These are phyloP conservation scores for Potamilus streckersoni DNA, from an alignment of 1,140 invertebrate genomes.

Conservation along the genomic window DNA sequence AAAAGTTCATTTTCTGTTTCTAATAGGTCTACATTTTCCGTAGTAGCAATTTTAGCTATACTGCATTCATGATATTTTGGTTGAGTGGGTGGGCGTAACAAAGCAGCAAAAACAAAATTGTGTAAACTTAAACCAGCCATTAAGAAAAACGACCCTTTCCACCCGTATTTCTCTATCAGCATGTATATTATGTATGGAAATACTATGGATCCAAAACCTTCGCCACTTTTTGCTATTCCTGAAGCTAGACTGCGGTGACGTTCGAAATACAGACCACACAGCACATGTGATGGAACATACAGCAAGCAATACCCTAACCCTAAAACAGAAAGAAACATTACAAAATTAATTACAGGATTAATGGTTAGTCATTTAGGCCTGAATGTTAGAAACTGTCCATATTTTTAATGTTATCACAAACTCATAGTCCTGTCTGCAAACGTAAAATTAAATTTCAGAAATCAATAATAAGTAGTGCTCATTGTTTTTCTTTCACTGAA, in stretches of 20 bases:
- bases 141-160: constrained; percentile 84
- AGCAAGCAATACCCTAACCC: constrained; percentile 52
- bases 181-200: constrained; percentile 75
- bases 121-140: constrained; percentile 88
- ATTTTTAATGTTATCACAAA: no score
- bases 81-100: constrained; percentile 34
- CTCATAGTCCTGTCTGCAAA: no score
- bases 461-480: no score
- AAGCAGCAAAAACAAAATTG: constrained; percentile 42
- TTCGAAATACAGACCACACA: constrained; percentile 88
- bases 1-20: no score
- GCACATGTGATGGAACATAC: constrained; percentile 57
- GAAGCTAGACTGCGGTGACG: constrained; percentile 89
- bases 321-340: constrained; percentile 20
- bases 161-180: constrained; percentile 78
- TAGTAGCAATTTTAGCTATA: no score
- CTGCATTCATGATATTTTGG: constrained; percentile 8
- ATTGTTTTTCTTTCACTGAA: no score
- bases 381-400: no score
- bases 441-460: no score
- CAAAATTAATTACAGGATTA: neutral
- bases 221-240: constrained; percentile 92
- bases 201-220: constrained; percentile 86
- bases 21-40: no score
- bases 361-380: no score